Evolutionary conservation across 2,888 invertebrate species (phyloP).

Genomic region (Scelioninae gen. 1): DNA sequence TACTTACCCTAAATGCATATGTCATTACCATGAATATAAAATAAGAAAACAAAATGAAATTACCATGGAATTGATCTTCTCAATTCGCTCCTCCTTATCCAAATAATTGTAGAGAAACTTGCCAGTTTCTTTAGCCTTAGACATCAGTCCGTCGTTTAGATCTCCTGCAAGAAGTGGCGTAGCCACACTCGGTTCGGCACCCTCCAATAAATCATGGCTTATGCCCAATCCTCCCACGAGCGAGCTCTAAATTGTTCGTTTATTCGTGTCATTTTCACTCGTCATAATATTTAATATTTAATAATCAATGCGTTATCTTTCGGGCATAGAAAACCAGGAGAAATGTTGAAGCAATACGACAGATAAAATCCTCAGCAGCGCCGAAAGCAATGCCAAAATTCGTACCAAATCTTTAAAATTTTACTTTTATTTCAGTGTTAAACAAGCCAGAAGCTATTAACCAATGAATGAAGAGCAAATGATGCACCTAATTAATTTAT

Average conservation of each 20-base stretch:
- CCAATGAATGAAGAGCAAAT: conserved; percentile 1
- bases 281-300: conserved; percentile 28
- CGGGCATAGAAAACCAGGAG: conserved; percentile 42
- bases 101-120: conserved; percentile 91
- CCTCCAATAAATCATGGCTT: conserved; percentile 83
- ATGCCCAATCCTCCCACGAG: conserved; percentile 83
- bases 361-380: conserved; percentile 35
- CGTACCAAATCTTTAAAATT: background rate
- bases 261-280: conserved; percentile 54
- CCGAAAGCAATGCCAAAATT: conserved; percentile 43
- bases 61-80: conserved; percentile 95
- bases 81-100: conserved; percentile 88
- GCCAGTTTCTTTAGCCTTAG: conserved; percentile 94
- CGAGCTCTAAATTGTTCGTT: conserved; percentile 79
- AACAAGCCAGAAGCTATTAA: conserved; percentile 27
- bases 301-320: conserved; percentile 58
- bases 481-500: conserved; percentile 6
- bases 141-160: conserved; percentile 92
- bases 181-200: conserved; percentile 82
- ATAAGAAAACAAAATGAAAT: conserved; percentile 67
- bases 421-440: conserved; percentile 3
- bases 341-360: conserved; percentile 56
- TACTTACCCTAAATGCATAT: conserved; percentile 14
- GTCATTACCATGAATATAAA: background rate
- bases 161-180: conserved; percentile 83